phyloP scores from a whole-genome alignment of 2,113 vertebrate species.

The Menura novaehollandiae region DNA sequence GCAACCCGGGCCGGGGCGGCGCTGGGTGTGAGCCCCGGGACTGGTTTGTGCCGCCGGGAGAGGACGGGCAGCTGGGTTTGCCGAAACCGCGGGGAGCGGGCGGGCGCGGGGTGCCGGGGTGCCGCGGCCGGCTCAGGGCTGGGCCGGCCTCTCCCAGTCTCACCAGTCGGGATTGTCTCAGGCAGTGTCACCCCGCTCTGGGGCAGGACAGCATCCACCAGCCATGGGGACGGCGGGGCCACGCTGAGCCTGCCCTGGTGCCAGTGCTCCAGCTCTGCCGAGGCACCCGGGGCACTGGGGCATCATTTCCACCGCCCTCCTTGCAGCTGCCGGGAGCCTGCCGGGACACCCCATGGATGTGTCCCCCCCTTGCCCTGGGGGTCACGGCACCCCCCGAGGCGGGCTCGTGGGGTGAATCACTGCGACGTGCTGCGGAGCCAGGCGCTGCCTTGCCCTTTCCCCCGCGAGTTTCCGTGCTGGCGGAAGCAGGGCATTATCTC shows the following conservation, averaged over 20 bases:
- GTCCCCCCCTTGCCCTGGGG: not conserved
- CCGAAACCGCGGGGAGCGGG: not conserved
- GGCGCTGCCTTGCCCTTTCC: not conserved
- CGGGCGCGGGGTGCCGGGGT: not conserved
- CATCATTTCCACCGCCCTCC: not conserved
- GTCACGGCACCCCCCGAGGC: not conserved
- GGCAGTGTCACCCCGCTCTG: not conserved
- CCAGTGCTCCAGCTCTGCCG: fast-evolving
- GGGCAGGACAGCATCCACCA: not conserved
- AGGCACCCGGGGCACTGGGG: fast-evolving
- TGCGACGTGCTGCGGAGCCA: not conserved
- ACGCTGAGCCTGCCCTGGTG: not conserved
- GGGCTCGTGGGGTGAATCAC: not conserved
- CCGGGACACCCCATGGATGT: fast-evolving
- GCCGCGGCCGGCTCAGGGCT: not conserved
- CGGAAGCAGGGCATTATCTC: constrained; percentile 24
- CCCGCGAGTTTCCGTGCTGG: not conserved
- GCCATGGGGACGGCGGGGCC: not conserved
- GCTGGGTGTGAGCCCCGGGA: not conserved
- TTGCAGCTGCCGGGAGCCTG: fast-evolving
- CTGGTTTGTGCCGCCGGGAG: not conserved
- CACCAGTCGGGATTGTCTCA: not conserved
- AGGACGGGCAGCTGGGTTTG: not conserved
- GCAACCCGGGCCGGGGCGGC: not conserved
- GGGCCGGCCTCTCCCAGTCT: not conserved